These are phyloP conservation scores for Epinephelus coioides DNA, from an alignment of 2,797 vertebrate genomes.

Conservation along the genomic window DNA sequence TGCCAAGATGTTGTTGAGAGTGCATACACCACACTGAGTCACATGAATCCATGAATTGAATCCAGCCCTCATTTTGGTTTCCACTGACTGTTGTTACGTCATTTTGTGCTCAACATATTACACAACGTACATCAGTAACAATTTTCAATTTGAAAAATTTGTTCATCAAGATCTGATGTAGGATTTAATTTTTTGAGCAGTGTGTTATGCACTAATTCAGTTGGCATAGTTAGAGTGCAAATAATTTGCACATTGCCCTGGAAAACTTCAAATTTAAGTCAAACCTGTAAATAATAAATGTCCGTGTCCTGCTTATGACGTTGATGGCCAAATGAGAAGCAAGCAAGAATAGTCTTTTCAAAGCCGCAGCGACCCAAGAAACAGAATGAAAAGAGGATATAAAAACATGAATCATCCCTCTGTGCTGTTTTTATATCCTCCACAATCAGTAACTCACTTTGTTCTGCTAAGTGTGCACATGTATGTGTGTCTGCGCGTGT, in stretches of 20 bases:
- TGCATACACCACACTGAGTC: too few species aligned
- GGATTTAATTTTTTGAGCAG: too few species aligned
- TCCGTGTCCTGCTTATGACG: not conserved
- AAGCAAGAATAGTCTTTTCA: not conserved
- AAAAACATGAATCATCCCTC: slow-evolving; percentile 58
- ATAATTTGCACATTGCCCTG: not conserved
- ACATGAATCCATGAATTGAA: too few species aligned
- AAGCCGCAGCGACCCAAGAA: slow-evolving; percentile 21
- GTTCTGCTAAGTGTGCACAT: slow-evolving; percentile 37
- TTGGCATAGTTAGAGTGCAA: not conserved
- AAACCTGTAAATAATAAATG: not conserved
- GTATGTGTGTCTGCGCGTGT: slow-evolving; percentile 17
- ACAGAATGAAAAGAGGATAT: slow-evolving; percentile 41
- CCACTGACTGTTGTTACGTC: too few species aligned
- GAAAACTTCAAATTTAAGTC: not conserved
- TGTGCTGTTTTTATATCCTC: slow-evolving; percentile 40
- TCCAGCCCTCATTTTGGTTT: too few species aligned
- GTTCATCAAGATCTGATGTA: too few species aligned
- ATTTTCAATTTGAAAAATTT: too few species aligned
- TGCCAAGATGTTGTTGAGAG: too few species aligned
- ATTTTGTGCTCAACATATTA: too few species aligned
- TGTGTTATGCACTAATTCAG: not conserved
- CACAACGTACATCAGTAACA: too few species aligned
- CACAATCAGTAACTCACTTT: slow-evolving; percentile 68
- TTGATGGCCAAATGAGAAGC: slow-evolving; percentile 17